Base-by-base conservation (phyloP, 2,797 vertebrate species). In the Babyrousa celebensis region DNA sequence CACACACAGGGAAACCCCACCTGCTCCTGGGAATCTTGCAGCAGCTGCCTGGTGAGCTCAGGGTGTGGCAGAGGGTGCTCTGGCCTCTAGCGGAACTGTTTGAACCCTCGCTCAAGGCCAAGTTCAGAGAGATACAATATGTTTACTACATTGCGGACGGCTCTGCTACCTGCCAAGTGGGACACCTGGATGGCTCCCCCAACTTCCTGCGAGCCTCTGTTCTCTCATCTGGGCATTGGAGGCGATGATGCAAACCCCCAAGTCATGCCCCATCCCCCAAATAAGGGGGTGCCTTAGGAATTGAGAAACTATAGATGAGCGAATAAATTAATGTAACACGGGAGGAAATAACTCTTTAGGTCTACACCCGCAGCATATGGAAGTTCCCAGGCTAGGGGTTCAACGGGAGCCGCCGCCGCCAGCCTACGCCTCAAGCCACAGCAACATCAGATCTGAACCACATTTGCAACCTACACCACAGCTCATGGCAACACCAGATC, bases 321-420 rank as follows among this genome's bases (percentile, higher is more conserved):
- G 2, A 16, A 16, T 0, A 1, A 2, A 2, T 9, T 17, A 23
- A 10, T 3, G 7, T 5, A 2, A 18, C 0, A 48, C 43, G 43
- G 43, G 43, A 10, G 43, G 43, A 10, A 48, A 48, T 48, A 48
- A 48, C 43, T 48, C 5, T 7, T 48, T 48, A 36, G 36, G 36
- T 36, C 36, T 36, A 36, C 36, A 48, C 43, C 43, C 43, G 6
- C 43, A 10, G 6, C 43, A 48, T 48, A 48, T 48, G 43, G 43
- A 48, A 10, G 43, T 48, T 48, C 43, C 43, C 43, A 48, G 43
- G 43, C 43, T 9, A 48, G 43, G 43, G 43, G 43, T 48, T 10
- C 43, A 48, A 48, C 9, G 1, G 43, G 43, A 48, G 43, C 43
- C 43, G 1, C 43, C 6, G 43, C 43, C 9, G 43, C 43, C 43